Evolutionary conservation across 2,113 vertebrate species (phyloP).

Genomic region (Poicephalus gulielmi): DNA sequence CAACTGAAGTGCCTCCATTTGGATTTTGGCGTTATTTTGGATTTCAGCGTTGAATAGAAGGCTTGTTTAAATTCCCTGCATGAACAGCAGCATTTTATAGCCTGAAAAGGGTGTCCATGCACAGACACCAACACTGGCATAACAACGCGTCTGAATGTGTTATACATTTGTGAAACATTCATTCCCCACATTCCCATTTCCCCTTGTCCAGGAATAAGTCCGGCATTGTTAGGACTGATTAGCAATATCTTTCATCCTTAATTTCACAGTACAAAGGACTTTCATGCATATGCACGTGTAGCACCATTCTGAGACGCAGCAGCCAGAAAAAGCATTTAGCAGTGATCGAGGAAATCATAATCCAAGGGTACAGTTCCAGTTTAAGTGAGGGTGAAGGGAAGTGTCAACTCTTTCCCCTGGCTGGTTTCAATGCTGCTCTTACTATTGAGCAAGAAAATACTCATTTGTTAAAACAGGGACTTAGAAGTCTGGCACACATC

Average conservation of each 20-base stretch:
- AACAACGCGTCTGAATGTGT: conserved; percentile 9
- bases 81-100: conserved; percentile 48
- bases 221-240: conserved; percentile 16
- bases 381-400: not conserved
- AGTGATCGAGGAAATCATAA: not conserved
- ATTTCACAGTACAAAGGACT: conserved; percentile 45
- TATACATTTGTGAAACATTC: conserved; percentile 49
- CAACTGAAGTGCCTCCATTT: conserved; percentile 62
- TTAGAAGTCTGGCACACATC: not conserved
- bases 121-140: conserved; percentile 49
- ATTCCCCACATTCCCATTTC: conserved; percentile 24
- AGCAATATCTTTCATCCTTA: conserved; percentile 41
- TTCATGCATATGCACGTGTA: conserved; percentile 1
- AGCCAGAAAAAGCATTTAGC: conserved; percentile 3
- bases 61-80: conserved; percentile 64
- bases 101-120: conserved; percentile 47
- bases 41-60: conserved; percentile 27
- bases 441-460: not conserved
- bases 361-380: not conserved
- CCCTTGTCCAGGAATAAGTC: conserved; percentile 33
- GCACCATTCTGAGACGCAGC: not conserved
- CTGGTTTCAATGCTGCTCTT: not conserved
- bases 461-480: not conserved
- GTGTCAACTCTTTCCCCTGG: not conserved
- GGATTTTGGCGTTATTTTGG: conserved; percentile 56